Evolutionary conservation across 2,797 vertebrate species (phyloP), one percentile per base, ranked within the genome.

Genomic region (Ctenochaetus hawaiiensis): DNA sequence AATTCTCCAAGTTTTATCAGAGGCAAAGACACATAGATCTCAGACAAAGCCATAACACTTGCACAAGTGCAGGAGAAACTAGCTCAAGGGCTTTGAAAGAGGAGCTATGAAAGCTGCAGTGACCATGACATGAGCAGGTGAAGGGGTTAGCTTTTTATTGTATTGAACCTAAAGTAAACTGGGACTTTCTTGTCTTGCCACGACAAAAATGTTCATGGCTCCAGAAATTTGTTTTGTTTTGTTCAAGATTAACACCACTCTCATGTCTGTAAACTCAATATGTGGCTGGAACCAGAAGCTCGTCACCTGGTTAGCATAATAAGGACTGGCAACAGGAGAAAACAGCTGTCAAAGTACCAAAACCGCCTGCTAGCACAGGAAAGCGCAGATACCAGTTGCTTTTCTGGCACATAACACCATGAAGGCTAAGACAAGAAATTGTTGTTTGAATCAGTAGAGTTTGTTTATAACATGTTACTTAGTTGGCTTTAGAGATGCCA

Each of bases 1-100:
- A 97, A 86, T 99, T 99, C 94, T 97, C 97, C 41, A 97, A 98
- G 84, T 98, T 97, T 85, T 98, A 99, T 80, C 94, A 97, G 91
- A 97, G 94, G 82, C 96, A 98, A 71, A 97, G 94, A 90, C 94
- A 90, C 37, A 90, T 96, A 0, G 91, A 90, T 3, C 9, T 63
- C 6, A 81, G 18, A 22, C 41, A 9, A 23, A 73, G 22, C 49
- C 48, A 65, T 8, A 70, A 63, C 39, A 34, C 30, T 34, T 34
- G 30, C 30, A 34, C 30, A 34, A 34, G 30, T 34, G 30, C 30
- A 34, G 30, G 30, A 34, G 30, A 7, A 6, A 34, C 30, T 34
- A 34, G 30, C 30, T 34, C 30, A 6, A 34, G 6, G 30, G 30
- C 30, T 34, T 34, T 6, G 30, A 34, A 34, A 34, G 30, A 34